phyloP scores from a whole-genome alignment of 2,888 invertebrate species.

The Clivina fossor region DNA sequence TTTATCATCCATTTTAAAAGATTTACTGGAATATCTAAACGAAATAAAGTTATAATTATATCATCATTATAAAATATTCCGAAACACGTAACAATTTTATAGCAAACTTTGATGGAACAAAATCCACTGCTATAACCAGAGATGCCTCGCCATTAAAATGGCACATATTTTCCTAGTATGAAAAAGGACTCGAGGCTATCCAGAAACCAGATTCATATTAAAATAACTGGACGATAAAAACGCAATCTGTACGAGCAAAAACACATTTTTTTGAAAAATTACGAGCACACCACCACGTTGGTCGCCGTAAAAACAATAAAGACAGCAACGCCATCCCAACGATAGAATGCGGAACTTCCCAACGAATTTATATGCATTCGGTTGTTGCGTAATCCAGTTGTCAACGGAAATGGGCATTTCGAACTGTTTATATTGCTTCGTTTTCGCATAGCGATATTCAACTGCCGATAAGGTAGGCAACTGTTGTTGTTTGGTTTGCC shows the following conservation, averaged over 20 bases:
- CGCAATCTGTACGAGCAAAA: constrained; percentile 4
- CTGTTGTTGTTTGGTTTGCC: too few relatives aligned
- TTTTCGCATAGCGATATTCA: not conserved
- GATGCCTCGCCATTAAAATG: too few relatives aligned
- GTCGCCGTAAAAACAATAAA: constrained; percentile 8
- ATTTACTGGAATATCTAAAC: too few relatives aligned
- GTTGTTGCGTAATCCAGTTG: constrained; percentile 2
- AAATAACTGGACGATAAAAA: constrained; percentile 8
- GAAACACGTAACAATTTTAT: too few relatives aligned
- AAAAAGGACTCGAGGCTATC: too few relatives aligned
- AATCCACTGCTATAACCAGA: too few relatives aligned
- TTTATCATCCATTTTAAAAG: too few relatives aligned
- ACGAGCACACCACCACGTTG: not conserved
- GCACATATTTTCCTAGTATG: too few relatives aligned
- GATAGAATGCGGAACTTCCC: not conserved
- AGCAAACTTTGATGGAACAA: too few relatives aligned
- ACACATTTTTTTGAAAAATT: constrained; percentile 8
- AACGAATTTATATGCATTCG: constrained; percentile 2
- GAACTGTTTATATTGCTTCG: constrained; percentile 5
- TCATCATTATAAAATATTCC: too few relatives aligned
- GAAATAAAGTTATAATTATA: too few relatives aligned
- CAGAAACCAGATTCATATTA: constrained; percentile 10
- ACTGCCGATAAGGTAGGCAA: not conserved
- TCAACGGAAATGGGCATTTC: constrained; percentile 6
- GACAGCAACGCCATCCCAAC: not conserved